phyloP scores from a whole-genome alignment of 35 echinoderm and acorn worm species.

The Heliocidaris erythrogramma region DNA sequence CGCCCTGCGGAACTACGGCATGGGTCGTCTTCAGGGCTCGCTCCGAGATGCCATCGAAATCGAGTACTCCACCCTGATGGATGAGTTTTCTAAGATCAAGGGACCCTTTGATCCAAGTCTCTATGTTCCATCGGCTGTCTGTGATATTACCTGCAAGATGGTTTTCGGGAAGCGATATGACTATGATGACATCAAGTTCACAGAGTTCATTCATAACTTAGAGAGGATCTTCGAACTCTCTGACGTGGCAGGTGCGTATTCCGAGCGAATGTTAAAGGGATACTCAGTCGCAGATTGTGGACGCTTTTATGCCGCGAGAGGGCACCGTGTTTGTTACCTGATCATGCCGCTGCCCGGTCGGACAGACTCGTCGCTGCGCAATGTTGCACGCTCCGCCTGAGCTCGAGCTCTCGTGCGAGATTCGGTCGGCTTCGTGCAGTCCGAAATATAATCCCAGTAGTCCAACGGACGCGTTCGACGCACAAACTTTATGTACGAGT shows the following conservation, averaged over 20 bases:
- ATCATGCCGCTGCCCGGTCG: too few relatives aligned
- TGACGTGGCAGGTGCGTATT: background rate
- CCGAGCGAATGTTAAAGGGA: too few relatives aligned
- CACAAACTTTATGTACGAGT: too few relatives aligned
- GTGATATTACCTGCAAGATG: slow-evolving; percentile 68
- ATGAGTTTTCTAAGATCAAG: slow-evolving; percentile 44
- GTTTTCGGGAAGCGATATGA: slow-evolving; percentile 69
- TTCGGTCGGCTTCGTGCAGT: too few relatives aligned
- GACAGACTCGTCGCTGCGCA: too few relatives aligned
- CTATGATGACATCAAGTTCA: slow-evolving; percentile 48
- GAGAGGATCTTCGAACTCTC: slow-evolving; percentile 10
- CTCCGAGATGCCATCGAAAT: slow-evolving; percentile 48
- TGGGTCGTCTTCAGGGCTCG: slow-evolving; percentile 45
- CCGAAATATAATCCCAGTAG: too few relatives aligned
- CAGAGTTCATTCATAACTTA: background rate
- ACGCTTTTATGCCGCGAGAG: too few relatives aligned
- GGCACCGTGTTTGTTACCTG: too few relatives aligned
- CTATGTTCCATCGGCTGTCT: slow-evolving; percentile 67
- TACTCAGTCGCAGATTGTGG: too few relatives aligned
- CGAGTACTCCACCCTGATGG: slow-evolving; percentile 54
- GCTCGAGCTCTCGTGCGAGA: too few relatives aligned
- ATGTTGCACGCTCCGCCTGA: too few relatives aligned
- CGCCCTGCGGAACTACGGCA: slow-evolving; percentile 59
- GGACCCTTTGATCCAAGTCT: slow-evolving; percentile 53
- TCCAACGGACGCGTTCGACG: too few relatives aligned